Evolutionary conservation across 92 coral and sea anemone species (phyloP), one percentile per base, ranked within the genome.

Genomic region (Parazoanthus swiftii): DNA sequence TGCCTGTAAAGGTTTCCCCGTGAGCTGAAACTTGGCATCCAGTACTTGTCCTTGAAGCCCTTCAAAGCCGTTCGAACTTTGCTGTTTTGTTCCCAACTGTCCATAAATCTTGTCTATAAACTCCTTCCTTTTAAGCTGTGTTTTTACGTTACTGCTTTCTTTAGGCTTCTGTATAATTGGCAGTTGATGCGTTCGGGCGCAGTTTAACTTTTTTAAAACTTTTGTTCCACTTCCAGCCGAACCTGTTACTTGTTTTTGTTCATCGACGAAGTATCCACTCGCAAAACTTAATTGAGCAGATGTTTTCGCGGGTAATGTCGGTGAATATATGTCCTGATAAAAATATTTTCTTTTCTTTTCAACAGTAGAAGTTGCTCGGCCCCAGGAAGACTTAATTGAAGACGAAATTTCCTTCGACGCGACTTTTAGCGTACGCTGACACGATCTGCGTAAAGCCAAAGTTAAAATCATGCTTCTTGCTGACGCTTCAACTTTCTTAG

Each of bases 371-470:
- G 33, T n/a, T 84, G 42, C 25, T 84, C 66, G n/a, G 14, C 23
- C 26, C 87, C 65, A 84, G 36, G 87, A 84, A 26, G 68, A 44
- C 68, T 71, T 84, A 46, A 51, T 39, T 35, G 87, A 16, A 15
- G 78, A 71, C 21, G 75, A 70, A 71, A 71, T 38, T 48, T 35
- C 77, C 68, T 71, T 84, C 67, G 87, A 70, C 70, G 63, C 59
- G 16, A 26, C 79, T 46, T 44, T 70, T 18, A 76, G n/a, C 25
- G 79, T n/a, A 4, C 66, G n/a, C 21, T 25, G 77, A 71, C 78
- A 33, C 25, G 87, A 71, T 84, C 59, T 33, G 77, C 51, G 87
- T 51, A 84, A 43, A 13, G 87, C 77, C 59, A 72, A 68, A 18
- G 29, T 50, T 26, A 71, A 36, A 72, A 71, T 16, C 6, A 25